Conservation (phyloP, 2,113 vertebrate species). For the Aptenodytes forsteri region DNA sequence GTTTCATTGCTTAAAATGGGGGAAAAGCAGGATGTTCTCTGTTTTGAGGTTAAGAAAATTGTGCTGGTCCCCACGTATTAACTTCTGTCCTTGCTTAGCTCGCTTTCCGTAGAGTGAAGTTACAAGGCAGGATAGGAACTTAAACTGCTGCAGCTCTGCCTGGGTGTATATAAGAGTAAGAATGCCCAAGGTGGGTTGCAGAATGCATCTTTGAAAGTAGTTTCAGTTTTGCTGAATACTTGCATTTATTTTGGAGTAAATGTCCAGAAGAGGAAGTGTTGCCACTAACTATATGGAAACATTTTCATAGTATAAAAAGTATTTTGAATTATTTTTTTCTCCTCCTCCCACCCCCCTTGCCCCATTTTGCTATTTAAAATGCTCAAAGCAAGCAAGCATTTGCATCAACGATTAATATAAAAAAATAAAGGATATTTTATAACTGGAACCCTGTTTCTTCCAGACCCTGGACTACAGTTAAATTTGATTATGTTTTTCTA, state of each 20-base stretch:
- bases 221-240: background rate
- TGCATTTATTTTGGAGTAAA: background rate
- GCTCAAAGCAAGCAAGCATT: background rate
- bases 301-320: background rate
- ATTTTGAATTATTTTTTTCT: background rate
- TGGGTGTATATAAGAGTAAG: background rate
- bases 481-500: background rate
- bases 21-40: background rate
- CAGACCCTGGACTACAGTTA: background rate
- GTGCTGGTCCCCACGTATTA: accelerated
- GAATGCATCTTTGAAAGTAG: background rate
- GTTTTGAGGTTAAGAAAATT: background rate
- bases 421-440: background rate
- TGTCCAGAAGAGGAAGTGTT: background rate
- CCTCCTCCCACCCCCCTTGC: accelerated
- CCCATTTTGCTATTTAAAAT: background rate
- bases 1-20: background rate
- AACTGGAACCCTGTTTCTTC: background rate
- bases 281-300: background rate
- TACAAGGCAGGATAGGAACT: background rate
- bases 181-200: background rate
- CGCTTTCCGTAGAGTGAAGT: accelerated
- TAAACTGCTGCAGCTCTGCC: background rate
- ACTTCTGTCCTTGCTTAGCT: background rate
- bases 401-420: background rate